These are phyloP conservation scores for Chelonus formosanus DNA, from an alignment of 2,888 invertebrate species.

Conservation along the genomic window DNA sequence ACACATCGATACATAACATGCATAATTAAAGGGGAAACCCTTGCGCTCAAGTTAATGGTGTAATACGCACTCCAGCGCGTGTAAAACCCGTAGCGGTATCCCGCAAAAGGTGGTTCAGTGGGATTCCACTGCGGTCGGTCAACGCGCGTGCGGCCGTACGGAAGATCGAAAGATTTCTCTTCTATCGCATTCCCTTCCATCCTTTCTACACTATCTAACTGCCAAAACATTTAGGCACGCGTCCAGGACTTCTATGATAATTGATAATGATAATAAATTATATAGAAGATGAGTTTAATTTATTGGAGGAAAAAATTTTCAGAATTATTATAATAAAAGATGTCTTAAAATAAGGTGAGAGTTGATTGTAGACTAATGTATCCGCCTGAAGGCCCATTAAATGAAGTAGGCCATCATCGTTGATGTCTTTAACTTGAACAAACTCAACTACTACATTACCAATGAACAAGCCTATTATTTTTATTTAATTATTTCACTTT, in stretches of 20 bases:
- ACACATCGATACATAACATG: conserved; percentile 37
- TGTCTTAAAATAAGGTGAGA: conserved; percentile 9
- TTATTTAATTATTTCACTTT: too few species aligned
- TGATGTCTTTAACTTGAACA: neutral
- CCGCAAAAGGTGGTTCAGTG: conserved; percentile 53
- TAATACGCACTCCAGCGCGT: conserved; percentile 43
- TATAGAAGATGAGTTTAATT: neutral
- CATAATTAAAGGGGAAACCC: conserved; percentile 51
- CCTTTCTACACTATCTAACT: conserved; percentile 2
- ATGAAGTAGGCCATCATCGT: conserved; percentile 20
- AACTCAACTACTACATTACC: conserved; percentile 11
- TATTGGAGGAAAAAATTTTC: neutral
- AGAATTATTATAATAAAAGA: neutral
- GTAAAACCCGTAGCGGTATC: conserved; percentile 48
- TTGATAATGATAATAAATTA: conserved; percentile 15
- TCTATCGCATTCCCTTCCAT: conserved; percentile 18
- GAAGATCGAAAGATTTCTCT: conserved; percentile 25
- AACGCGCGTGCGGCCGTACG: conserved; percentile 36
- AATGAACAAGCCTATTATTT: neutral
- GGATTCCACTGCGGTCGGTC: conserved; percentile 53
- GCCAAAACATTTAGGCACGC: conserved; percentile 29
- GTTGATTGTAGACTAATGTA: conserved; percentile 10
- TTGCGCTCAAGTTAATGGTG: conserved; percentile 29
- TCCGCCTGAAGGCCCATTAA: conserved; percentile 9
- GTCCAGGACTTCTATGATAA: conserved; percentile 14